These are phyloP conservation scores for Drosophila engyochracea DNA, from an alignment of 2,888 invertebrate species.

Conservation along the genomic window DNA sequence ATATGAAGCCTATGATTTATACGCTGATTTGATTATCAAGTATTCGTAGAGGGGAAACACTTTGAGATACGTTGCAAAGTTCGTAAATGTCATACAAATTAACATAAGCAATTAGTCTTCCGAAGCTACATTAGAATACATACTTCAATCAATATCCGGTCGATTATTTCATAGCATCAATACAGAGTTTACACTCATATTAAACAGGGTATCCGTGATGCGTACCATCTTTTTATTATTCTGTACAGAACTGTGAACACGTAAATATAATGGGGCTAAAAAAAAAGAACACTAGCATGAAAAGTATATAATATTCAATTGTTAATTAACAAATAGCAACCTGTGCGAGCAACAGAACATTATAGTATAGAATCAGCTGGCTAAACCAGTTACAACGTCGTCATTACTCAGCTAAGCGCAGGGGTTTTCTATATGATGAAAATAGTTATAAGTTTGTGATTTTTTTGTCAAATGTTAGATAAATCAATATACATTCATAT, in stretches of 20 bases:
- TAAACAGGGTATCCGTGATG: constrained; percentile 4
- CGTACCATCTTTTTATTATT: not conserved
- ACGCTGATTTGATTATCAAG: not conserved
- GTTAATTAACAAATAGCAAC: constrained; percentile 43
- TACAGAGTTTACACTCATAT: not conserved
- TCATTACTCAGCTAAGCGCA: constrained; percentile 52
- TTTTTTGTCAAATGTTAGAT: constrained; percentile 32
- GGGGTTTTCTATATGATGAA: constrained; percentile 56
- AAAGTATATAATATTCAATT: constrained; percentile 39
- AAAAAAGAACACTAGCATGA: constrained; percentile 10
- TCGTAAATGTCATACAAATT: not conserved
- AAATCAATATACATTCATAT: constrained; percentile 13
- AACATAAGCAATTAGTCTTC: not conserved
- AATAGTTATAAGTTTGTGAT: constrained; percentile 30
- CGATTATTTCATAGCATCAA: not conserved
- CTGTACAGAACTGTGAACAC: not conserved
- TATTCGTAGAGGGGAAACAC: not conserved
- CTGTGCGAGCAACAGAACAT: constrained; percentile 7
- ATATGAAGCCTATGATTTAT: no score
- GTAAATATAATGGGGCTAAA: not conserved
- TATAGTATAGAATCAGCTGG: constrained; percentile 18
- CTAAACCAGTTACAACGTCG: constrained; percentile 62
- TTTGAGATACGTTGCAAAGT: not conserved
- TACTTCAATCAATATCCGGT: not conserved
- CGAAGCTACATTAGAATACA: not conserved